These are phyloP conservation scores for Rhinoraja longicauda DNA, from an alignment of 2,797 vertebrate genomes.

Conservation along the genomic window DNA sequence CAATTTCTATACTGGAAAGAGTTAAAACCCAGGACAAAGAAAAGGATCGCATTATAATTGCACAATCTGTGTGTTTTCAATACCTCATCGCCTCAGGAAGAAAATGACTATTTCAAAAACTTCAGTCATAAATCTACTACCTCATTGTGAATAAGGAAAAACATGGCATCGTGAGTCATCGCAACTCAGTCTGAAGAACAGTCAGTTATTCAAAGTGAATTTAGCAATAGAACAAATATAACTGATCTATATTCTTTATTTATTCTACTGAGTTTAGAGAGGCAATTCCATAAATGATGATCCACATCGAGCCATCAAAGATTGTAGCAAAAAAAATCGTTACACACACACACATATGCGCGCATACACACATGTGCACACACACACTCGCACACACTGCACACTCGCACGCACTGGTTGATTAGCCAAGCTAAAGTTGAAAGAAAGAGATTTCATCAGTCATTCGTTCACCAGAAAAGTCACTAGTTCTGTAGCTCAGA, in stretches of 20 bases:
- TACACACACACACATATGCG: too few relatives aligned
- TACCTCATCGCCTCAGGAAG: background rate
- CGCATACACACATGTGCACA: too few relatives aligned
- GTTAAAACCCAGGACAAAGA: too few relatives aligned
- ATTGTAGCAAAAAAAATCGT: background rate
- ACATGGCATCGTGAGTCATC: background rate
- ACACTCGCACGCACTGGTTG: too few relatives aligned
- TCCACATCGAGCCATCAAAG: background rate
- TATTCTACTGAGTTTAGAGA: background rate
- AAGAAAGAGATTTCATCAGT: too few relatives aligned
- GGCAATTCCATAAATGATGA: background rate
- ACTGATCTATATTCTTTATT: background rate
- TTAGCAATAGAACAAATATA: background rate
- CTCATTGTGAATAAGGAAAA: background rate
- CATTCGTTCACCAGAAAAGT: too few relatives aligned
- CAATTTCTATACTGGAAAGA: background rate
- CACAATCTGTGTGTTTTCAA: background rate
- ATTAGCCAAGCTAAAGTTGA: background rate
- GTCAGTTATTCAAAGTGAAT: background rate
- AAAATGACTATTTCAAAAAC: background rate
- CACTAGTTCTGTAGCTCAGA: background rate
- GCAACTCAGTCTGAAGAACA: background rate
- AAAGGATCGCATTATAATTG: background rate
- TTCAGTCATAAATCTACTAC: background rate
- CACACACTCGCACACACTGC: too few relatives aligned